Evolutionary conservation across 2,797 vertebrate genomes (phyloP).

Genomic region (Bradypus variegatus): DNA sequence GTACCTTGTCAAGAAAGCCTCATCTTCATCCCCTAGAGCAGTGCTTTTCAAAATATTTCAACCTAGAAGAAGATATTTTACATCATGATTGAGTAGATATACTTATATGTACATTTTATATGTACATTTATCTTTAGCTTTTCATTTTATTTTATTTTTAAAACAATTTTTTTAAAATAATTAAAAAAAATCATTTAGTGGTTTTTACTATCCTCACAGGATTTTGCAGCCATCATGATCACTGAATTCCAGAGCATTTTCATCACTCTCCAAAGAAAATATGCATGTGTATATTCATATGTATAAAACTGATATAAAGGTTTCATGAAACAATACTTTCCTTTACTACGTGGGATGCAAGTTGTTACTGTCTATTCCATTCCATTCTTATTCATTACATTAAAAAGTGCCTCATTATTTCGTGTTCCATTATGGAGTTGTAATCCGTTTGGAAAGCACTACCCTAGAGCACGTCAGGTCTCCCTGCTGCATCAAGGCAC

Average conservation of each 20-base stretch:
- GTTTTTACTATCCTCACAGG: background rate
- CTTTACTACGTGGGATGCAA: background rate
- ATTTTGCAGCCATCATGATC: background rate
- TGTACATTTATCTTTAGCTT: background rate
- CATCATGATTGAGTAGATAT: background rate
- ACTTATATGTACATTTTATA: background rate
- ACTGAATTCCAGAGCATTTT: background rate
- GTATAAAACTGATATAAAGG: background rate
- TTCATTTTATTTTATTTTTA: conserved; percentile 21
- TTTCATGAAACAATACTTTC: background rate
- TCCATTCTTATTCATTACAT: background rate
- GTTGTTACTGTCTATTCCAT: background rate
- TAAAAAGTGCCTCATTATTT: background rate
- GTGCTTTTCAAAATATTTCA: background rate
- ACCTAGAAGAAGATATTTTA: conserved; percentile 21
- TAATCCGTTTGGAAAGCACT: background rate
- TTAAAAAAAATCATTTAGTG: background rate
- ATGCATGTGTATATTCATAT: background rate
- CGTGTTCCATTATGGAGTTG: background rate
- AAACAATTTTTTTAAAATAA: background rate
- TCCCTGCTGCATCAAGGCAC: background rate
- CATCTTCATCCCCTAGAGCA: background rate
- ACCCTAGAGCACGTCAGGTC: fast-evolving
- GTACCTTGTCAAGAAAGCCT: background rate
- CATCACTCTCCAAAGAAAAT: background rate